Base-by-base conservation (phyloP, 2,797 vertebrate genomes). In the Taeniopygia guttata region DNA sequence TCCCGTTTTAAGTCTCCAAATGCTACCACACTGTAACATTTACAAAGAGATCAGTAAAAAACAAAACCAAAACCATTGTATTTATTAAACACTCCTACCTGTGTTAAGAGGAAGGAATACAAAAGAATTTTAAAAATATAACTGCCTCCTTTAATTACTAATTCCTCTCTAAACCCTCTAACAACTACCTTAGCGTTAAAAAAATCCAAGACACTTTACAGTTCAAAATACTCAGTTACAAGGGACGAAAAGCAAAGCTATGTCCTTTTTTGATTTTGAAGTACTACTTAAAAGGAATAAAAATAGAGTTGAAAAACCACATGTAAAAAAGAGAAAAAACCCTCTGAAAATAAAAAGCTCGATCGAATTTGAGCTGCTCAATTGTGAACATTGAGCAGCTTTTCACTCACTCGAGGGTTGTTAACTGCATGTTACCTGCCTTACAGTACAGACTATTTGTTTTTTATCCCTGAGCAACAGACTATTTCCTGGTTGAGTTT, bases 401-500 rank as follows among this genome's bases (percentile, higher is more conserved):
- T 75, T 74, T 89, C 67, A 27, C 76, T 87, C 42, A 12, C 74
- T 68, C 29, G 17, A 85, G 85, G 79, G 77, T 29, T 95, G 67
- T 72, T 64, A 83, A 81, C 48, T 72, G 69, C 89, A 32, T 77
- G 69, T 94, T 90, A 94, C 91, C 94, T 96, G 91, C 91, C 68
- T 83, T 46, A 79, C 94, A 85, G 90, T 76, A 64, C 13, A 76
- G 16, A 63, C 81, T 93, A 94, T 95, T 92, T 97, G 95, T 95
- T 97, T 97, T 94, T 84, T 94, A 93, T 96, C 93, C 96, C 96
- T 38, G 94, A 97, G 97, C 97, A 98, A 98, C 98, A 97, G 97
- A 96, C 97, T 96, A 97, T 97, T 98, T 98, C 98, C 98, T 98
- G 97, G 97, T 98, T 96, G 96, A 97, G 96, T 97, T 97, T 96